A percentile compares a stretch with the other conserved stretches of the same genome.
Evolutionary conservation across 2,888 invertebrate genomes (phyloP).

Genomic region (Horisme vitalbata): DNA sequence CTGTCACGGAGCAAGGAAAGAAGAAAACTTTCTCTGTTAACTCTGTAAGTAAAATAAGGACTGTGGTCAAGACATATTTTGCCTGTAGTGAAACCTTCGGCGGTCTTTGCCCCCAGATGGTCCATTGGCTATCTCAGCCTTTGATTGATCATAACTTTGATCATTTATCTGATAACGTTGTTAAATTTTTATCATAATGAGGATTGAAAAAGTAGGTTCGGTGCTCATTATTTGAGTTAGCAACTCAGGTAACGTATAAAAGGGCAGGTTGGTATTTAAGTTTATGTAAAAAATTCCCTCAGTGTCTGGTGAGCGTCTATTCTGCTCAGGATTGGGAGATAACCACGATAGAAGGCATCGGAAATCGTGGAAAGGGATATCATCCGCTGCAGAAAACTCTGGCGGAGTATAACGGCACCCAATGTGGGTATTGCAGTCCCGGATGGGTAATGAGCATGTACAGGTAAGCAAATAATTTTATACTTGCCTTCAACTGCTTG

Average conservation of each 20-base stretch:
- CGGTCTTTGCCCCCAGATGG: too few species aligned
- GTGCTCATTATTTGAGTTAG: too few species aligned
- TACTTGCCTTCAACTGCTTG: too few species aligned
- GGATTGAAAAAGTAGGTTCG: too few species aligned
- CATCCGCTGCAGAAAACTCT: conserved; percentile 85
- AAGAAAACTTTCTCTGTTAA: conserved; percentile 79
- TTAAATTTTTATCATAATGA: too few species aligned
- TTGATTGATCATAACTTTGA: too few species aligned
- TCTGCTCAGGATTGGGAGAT: conserved; percentile 86
- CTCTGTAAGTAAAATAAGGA: conserved; percentile 83
- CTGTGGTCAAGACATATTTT: too few species aligned
- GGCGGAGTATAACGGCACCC: conserved; percentile 85
- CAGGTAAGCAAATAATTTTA: conserved; percentile 61
- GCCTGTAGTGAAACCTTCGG: too few species aligned
- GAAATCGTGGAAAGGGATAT: conserved; percentile 84
- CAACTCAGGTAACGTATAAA: too few species aligned
- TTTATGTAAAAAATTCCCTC: conserved; percentile 5
- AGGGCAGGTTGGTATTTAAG: neutral
- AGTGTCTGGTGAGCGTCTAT: conserved; percentile 85
- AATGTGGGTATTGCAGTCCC: conserved; percentile 89
- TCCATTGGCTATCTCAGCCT: too few species aligned
- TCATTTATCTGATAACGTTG: too few species aligned
- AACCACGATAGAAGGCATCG: conserved; percentile 87
- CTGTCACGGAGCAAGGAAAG: conserved; percentile 51
- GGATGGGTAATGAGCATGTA: conserved; percentile 90